A percentile compares a stretch with the other conserved stretches of the same genome.
Evolutionary conservation across 1,140 invertebrate genomes (phyloP).

Genomic region (Macrobrachium rosenbergii): DNA sequence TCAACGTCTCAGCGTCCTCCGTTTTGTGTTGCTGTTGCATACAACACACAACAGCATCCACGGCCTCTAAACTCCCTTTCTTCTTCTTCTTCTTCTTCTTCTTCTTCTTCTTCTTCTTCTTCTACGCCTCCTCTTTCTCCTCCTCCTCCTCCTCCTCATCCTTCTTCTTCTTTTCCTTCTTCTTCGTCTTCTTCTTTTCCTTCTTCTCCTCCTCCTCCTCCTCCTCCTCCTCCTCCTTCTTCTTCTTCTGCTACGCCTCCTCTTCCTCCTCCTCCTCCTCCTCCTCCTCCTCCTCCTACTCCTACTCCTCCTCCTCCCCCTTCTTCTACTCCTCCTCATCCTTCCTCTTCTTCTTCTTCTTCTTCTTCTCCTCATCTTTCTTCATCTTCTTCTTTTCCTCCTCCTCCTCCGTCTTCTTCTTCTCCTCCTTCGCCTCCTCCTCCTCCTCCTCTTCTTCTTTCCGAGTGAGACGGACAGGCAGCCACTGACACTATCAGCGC

Average conservation of each 20-base stretch:
- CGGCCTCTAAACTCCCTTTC: background rate
- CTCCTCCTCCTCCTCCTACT: constrained; percentile 13
- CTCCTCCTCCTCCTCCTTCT: background rate
- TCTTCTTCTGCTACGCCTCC: too few relatives aligned
- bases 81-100: too few relatives aligned
- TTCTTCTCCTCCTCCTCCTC: background rate
- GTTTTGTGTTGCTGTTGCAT: background rate
- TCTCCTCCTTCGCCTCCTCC: constrained; percentile 10
- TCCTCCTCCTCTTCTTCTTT: too few relatives aligned
- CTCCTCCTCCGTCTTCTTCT: too few relatives aligned
- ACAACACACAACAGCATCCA: too few relatives aligned
- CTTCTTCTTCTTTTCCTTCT: too few relatives aligned
- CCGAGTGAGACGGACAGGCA: background rate
- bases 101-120: too few relatives aligned
- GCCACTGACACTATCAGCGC: background rate
- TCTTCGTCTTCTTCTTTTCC: too few relatives aligned
- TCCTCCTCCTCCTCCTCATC: background rate
- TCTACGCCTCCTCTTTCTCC: constrained; percentile 21
- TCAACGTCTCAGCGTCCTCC: background rate
- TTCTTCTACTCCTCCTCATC: background rate
- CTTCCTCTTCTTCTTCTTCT: too few relatives aligned
- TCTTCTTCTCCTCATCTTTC: background rate
- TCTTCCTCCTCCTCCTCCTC: background rate
- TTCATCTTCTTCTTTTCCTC: too few relatives aligned
- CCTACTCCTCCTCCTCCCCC: too few relatives aligned